Percentiles rank a stretch among this genome's conserved stretches.
Conservation (phyloP, 2,888 invertebrate genomes). For the Eueremaeus valkanovi region DNA sequence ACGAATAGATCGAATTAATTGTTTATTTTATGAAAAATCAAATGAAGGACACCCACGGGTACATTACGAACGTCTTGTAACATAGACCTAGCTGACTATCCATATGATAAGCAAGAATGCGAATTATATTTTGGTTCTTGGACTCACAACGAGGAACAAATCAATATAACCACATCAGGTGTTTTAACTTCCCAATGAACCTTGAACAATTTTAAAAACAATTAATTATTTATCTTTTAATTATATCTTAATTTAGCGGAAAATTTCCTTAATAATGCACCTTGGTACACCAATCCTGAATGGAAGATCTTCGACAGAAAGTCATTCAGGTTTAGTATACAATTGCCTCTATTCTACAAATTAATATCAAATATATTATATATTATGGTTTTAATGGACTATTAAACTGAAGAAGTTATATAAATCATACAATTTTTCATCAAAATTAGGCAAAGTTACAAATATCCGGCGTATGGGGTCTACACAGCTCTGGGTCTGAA, state of each 20-base stretch:
- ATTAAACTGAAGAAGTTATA: background rate
- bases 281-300: conserved; percentile 30
- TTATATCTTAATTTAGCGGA: background rate
- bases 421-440: background rate
- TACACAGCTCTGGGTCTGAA: background rate
- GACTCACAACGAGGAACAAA: conserved; percentile 27
- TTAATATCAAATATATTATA: background rate
- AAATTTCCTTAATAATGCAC: background rate
- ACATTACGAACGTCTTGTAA: background rate
- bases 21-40: background rate
- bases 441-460: background rate
- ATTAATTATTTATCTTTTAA: background rate
- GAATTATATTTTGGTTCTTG: conserved; percentile 29
- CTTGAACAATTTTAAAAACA: too few relatives aligned
- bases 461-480: conserved; percentile 12
- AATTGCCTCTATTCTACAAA: too few relatives aligned
- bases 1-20: background rate
- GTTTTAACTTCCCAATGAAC: background rate
- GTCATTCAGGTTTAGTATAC: background rate
- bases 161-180: conserved; percentile 34
- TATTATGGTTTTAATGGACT: too few relatives aligned
- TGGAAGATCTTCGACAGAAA: background rate
- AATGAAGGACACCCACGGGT: background rate
- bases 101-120: background rate
- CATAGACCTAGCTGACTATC: conserved; percentile 25